A percentile compares a stretch with the other conserved stretches of the same genome.
Conservation (phyloP, 2,797 vertebrate genomes). For the Acanthis flammea region DNA sequence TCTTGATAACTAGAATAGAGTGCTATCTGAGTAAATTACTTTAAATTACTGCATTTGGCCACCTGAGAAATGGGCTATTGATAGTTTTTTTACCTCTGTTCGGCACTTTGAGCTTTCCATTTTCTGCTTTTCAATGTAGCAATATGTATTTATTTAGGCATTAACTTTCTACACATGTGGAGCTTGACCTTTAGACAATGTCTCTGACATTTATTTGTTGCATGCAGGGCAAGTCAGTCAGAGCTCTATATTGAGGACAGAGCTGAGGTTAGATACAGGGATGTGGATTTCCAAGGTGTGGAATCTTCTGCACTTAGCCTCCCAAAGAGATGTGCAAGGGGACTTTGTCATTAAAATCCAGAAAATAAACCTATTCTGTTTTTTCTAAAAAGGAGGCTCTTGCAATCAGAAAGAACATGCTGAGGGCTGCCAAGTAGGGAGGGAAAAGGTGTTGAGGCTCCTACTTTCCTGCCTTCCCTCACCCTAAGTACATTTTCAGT, state of each 20-base stretch:
- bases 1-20: not conserved
- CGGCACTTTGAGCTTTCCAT: not conserved
- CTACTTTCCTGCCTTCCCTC: not conserved
- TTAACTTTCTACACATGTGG: not conserved
- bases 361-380: not conserved
- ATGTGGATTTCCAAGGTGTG: not conserved
- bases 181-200: not conserved
- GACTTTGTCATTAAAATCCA: not conserved
- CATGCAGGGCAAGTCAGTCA: not conserved
- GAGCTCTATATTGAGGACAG: not conserved
- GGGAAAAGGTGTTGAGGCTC: not conserved
- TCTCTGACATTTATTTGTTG: not conserved
- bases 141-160: not conserved
- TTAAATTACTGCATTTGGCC: not conserved
- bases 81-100: not conserved
- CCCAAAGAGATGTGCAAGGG: not conserved
- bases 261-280: not conserved
- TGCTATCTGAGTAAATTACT: not conserved
- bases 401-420: fast-evolving
- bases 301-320: not conserved
- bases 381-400: not conserved
- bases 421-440: not conserved
- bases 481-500: not conserved
- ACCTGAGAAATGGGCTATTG: not conserved
- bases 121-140: not conserved